phyloP scores from a whole-genome alignment of 2,113 vertebrate species.

The Lepus timidus region DNA sequence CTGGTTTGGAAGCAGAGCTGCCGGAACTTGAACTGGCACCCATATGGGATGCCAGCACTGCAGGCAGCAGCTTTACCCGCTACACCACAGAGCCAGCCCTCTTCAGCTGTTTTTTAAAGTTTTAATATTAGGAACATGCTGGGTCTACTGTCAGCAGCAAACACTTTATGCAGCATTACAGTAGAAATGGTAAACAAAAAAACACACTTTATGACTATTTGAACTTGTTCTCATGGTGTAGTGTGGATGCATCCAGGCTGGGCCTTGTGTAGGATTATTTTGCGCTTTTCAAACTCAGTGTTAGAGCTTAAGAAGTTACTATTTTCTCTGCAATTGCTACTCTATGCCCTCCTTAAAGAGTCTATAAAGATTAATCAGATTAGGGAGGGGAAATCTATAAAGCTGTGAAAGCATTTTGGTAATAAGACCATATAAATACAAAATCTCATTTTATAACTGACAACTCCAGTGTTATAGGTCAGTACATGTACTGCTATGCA shows the following conservation, averaged over 20 bases:
- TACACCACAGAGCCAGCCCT: too few relatives aligned
- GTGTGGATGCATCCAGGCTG: background rate
- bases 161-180: slow-evolving; percentile 26
- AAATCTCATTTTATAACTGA: background rate
- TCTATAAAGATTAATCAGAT: slow-evolving; percentile 29
- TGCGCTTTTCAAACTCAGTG: background rate
- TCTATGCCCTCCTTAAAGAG: background rate
- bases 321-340: background rate
- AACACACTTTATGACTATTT: background rate
- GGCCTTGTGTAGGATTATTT: background rate
- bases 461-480: background rate
- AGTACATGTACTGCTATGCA: background rate
- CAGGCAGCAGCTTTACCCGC: too few relatives aligned
- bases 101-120: background rate
- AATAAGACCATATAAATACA: background rate
- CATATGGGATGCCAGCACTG: too few relatives aligned
- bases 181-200: slow-evolving; percentile 36
- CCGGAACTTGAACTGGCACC: too few relatives aligned
- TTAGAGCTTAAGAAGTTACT: background rate
- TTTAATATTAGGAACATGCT: slow-evolving; percentile 2
- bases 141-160: background rate
- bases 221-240: background rate
- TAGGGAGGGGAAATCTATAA: slow-evolving; percentile 1
- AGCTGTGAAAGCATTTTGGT: slow-evolving; percentile 27
- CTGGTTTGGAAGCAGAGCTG: too few relatives aligned